Conservation (phyloP, 2,888 invertebrate genomes). For the Sarcophaga subvicina region DNA sequence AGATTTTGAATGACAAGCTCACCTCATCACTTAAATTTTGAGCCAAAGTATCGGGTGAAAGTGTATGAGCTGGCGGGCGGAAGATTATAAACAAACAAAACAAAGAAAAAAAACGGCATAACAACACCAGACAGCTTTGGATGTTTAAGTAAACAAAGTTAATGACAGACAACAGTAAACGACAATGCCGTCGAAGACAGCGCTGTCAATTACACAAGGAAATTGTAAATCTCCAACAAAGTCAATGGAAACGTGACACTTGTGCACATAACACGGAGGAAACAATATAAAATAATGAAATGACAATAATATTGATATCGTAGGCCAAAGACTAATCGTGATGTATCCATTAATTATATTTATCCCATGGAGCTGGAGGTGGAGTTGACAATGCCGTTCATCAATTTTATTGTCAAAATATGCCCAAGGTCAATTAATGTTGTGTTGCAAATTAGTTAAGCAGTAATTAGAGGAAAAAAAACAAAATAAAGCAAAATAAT, state of each 20-base stretch:
- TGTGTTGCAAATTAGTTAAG: conserved; percentile 16
- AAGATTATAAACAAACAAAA: neutral
- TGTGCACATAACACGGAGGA: conserved; percentile 1
- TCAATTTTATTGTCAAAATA: conserved; percentile 48
- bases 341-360: conserved; percentile 27
- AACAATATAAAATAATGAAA: conserved; percentile 33
- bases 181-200: too few species aligned
- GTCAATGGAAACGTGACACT: conserved; percentile 22
- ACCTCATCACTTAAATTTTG: conserved; percentile 32
- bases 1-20: conserved; percentile 17
- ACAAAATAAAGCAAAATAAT: neutral
- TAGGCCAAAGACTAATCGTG: conserved; percentile 24
- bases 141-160: conserved; percentile 13
- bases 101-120: neutral
- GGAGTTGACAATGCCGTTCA: neutral
- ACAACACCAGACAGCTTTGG: neutral
- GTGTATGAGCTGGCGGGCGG: neutral
- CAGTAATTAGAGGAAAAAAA: conserved; percentile 22
- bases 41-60: neutral
- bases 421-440: conserved; percentile 41
- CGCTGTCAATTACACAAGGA: neutral
- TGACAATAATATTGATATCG: conserved; percentile 30
- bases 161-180: neutral
- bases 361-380: neutral
- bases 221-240: conserved; percentile 16